These are phyloP conservation scores for Torymus aiolomorphi DNA, from an alignment of 2,888 invertebrate genomes.

Conservation along the genomic window DNA sequence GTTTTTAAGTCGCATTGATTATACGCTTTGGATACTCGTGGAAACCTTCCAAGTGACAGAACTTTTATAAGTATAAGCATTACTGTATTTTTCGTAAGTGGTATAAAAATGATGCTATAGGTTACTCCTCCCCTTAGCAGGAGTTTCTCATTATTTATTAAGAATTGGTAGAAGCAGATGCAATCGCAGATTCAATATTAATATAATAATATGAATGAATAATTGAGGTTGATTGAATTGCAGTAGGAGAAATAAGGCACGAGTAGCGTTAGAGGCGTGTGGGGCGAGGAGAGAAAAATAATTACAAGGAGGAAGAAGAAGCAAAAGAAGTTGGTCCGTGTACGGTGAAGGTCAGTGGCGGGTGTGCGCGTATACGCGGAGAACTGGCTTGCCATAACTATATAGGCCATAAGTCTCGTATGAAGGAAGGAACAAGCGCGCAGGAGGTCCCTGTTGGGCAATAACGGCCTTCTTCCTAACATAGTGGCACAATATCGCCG, in stretches of 20 bases:
- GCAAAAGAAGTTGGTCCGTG: slow-evolving; percentile 22
- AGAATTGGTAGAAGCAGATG: no score
- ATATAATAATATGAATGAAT: slow-evolving; percentile 34
- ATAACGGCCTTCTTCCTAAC: slow-evolving; percentile 73
- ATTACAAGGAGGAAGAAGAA: slow-evolving; percentile 36
- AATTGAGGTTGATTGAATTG: slow-evolving; percentile 30
- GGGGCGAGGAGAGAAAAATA: slow-evolving; percentile 45
- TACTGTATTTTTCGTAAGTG: no score
- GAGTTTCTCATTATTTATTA: no score
- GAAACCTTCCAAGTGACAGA: no score
- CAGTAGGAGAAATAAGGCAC: slow-evolving; percentile 12
- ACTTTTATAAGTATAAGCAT: no score
- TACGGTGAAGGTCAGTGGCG: slow-evolving; percentile 29
- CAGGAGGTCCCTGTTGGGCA: slow-evolving; percentile 72
- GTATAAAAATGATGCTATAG: no score
- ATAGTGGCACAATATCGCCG: slow-evolving; percentile 72
- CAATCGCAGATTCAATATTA: not conserved
- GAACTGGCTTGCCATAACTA: slow-evolving; percentile 61
- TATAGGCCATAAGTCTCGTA: slow-evolving; percentile 63
- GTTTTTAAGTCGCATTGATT: no score
- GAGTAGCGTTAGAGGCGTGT: slow-evolving; percentile 1
- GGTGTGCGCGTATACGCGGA: not conserved
- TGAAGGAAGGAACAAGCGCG: slow-evolving; percentile 37
- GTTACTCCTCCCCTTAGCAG: no score
- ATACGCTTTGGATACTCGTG: no score